A percentile compares a stretch with the other conserved stretches of the same genome.
Evolutionary conservation across 2,113 vertebrate genomes (phyloP).

Genomic region (Pachycephala philippinensis): DNA sequence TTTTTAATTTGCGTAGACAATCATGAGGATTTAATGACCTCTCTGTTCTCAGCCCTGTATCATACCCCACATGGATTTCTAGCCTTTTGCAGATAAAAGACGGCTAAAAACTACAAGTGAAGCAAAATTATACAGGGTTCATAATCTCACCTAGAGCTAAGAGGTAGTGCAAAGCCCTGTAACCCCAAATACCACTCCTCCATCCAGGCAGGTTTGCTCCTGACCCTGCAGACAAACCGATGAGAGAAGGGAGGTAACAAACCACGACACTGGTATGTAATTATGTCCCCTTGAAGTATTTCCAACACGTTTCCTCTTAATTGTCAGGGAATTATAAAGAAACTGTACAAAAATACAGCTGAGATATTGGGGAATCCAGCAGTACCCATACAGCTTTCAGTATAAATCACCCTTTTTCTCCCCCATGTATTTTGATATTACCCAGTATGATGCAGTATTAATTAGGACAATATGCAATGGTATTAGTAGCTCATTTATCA

Average conservation of each 20-base stretch:
- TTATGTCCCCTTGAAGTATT: not conserved
- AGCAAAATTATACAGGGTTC: not conserved
- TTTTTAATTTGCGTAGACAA: not conserved
- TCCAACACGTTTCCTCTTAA: not conserved
- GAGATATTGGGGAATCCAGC: not conserved
- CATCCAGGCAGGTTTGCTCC: not conserved
- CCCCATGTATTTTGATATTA: not conserved
- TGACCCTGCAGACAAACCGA: not conserved
- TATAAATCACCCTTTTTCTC: not conserved
- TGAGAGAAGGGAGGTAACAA: fast-evolving
- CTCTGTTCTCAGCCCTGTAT: not conserved
- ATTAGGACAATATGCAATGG: not conserved
- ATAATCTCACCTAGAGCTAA: not conserved
- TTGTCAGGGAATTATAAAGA: not conserved
- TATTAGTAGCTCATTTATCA: not conserved
- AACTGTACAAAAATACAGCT: not conserved
- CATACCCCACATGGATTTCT: not conserved
- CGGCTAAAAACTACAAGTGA: not conserved
- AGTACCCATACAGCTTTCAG: not conserved
- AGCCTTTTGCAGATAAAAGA: not conserved
- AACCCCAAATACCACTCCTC: not conserved
- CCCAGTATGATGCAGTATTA: not conserved
- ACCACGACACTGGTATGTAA: not conserved
- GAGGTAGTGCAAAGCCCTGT: not conserved
- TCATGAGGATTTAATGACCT: not conserved